A percentile compares a stretch with the other conserved stretches of the same genome.
These are phyloP conservation scores for Bubo bubo DNA, from an alignment of 2,113 vertebrate genomes.

Conservation along the genomic window DNA sequence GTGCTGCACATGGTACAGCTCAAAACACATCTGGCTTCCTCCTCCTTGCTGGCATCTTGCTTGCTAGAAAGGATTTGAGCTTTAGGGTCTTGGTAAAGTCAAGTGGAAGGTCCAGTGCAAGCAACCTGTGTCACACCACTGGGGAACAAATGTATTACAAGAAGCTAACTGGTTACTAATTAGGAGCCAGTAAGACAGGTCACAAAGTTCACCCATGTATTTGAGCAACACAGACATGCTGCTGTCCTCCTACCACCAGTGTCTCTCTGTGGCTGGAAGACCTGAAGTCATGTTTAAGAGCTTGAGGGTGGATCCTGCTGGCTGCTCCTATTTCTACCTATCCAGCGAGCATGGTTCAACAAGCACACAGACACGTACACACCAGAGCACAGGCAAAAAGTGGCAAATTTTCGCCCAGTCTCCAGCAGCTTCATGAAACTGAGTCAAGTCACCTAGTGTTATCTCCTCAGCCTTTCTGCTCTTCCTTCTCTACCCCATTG, in stretches of 20 bases:
- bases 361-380: not conserved
- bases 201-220: not conserved
- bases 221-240: not conserved
- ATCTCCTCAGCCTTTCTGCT: not conserved
- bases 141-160: not conserved
- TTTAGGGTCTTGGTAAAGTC: not conserved
- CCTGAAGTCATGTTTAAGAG: not conserved
- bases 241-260: not conserved
- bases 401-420: not conserved
- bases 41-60: not conserved
- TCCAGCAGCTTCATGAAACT: not conserved
- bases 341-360: accelerated
- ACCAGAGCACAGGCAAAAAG: not conserved
- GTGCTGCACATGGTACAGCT: not conserved
- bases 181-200: not conserved
- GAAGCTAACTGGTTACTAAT: not conserved
- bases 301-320: not conserved
- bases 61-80: not conserved
- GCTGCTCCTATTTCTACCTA: not conserved
- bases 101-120: not conserved
- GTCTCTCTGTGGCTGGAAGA: not conserved
- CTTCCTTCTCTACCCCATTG: not conserved
- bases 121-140: not conserved
- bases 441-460: not conserved
- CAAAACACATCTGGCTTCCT: not conserved